Evolutionary conservation across 92 coral and sea anemone species (phyloP), one percentile per base, ranked within the genome.

Genomic region (Zoanthus solanderi): DNA sequence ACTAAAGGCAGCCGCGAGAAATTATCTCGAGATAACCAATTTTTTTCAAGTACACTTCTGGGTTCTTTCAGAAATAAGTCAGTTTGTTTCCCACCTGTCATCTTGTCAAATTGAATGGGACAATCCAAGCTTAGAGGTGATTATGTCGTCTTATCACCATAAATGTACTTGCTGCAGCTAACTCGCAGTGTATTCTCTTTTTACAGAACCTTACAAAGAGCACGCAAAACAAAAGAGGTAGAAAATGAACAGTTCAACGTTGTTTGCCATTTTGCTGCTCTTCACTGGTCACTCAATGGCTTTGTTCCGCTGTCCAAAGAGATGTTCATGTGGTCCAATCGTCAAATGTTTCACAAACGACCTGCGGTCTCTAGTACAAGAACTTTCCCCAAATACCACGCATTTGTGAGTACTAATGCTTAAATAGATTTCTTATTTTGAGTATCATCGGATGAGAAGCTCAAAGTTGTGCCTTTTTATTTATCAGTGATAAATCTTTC

Each of bases 341-440:
- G 79, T 90, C 68, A 88, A 79, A 45, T 95, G 98, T 87, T 60
- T 75, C 32, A 88, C 92, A 75, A 86, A 87, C 44, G 96, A 95
- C 72, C 90, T 96, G 61, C 72, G 91, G 52, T 83, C 92, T 29
- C 93, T 96, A 31, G 84, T 66, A 83, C 84, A 84, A 63, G 89
- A 89, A n/a, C 91, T 96, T 13, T 94, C 98, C 2, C 76, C 82
- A 29, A 93, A 96, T 82, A 91, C 92, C 79, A 96, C 98, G 61
- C 79, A 92, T 7, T 91, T 96, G 98, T 96, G 87, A 96, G 98
- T 93, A 92, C 10, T 50, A 53, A 78, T 75, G 13, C 63, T 81
- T 81, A 7, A 47, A 28, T 58, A 63, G 37, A 53, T n/a, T 81
- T 81, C 46, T 67, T 23, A 23, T 23, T n/a, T 65, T 80, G 56